Conservation (phyloP, 2,888 invertebrate genomes). For the Catocala fraxini region DNA sequence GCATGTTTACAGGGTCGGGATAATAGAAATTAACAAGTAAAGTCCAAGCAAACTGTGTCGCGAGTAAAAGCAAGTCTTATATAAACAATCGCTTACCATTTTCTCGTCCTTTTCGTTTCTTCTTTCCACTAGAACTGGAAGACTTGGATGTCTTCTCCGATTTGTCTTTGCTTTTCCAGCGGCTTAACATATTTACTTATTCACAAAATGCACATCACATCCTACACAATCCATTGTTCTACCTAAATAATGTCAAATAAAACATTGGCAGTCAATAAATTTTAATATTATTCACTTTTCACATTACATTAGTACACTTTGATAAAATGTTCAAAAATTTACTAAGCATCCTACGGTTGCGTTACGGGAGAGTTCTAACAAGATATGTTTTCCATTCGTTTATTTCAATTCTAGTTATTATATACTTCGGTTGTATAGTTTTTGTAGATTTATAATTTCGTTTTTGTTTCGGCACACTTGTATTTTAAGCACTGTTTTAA, state of each 20-base stretch:
- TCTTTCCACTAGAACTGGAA: slow-evolving; percentile 89
- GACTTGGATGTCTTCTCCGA: slow-evolving; percentile 90
- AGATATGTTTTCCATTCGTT: slow-evolving; percentile 44
- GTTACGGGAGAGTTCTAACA: slow-evolving; percentile 1
- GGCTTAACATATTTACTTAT: slow-evolving; percentile 90
- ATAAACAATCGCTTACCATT: slow-evolving; percentile 88
- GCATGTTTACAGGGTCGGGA: too few relatives aligned
- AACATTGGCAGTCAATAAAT: slow-evolving; percentile 15
- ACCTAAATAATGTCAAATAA: slow-evolving; percentile 13
- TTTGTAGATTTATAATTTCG: slow-evolving; percentile 2
- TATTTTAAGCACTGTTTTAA: slow-evolving; percentile 18
- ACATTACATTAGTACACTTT: slow-evolving; percentile 15
- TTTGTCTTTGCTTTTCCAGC: slow-evolving; percentile 95
- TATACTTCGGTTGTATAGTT: neutral
- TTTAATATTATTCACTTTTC: slow-evolving; percentile 16
- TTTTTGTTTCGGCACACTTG: slow-evolving; percentile 10
- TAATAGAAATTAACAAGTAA: too few relatives aligned
- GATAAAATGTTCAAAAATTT: slow-evolving; percentile 38
- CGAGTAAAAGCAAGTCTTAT: too few relatives aligned
- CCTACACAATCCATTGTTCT: slow-evolving; percentile 39
- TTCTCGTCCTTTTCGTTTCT: slow-evolving; percentile 95
- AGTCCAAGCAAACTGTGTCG: too few relatives aligned
- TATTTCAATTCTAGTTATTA: slow-evolving; percentile 37
- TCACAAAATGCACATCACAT: slow-evolving; percentile 40
- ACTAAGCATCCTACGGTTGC: slow-evolving; percentile 10